Conservation (phyloP, 92 coral and sea anemone species). For the Palythoa heliodiscus region DNA sequence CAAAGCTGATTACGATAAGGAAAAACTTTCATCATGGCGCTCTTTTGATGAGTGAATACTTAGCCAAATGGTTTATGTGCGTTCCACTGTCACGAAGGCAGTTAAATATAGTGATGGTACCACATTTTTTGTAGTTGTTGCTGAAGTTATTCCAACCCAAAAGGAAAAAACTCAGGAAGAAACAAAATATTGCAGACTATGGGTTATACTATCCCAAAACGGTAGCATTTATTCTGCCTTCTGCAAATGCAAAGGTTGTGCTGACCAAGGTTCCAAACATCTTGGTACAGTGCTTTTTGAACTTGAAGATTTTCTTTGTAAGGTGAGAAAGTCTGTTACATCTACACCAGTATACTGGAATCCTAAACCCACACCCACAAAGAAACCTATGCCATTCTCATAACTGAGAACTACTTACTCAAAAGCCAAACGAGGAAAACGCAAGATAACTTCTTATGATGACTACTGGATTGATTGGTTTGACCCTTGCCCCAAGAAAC, state of each 20-base stretch:
- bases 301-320: conserved; percentile 65
- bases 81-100: conserved; percentile 42
- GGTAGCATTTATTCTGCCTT: conserved; percentile 68
- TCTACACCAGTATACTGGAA: conserved; percentile 63
- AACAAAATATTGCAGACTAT: conserved; percentile 53
- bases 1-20: conserved; percentile 66
- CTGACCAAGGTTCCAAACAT: conserved; percentile 78
- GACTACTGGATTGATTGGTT: conserved; percentile 76
- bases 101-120: conserved; percentile 63
- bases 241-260: conserved; percentile 75
- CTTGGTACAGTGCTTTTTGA: conserved; percentile 69
- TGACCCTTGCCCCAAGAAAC: conserved; percentile 67
- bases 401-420: conserved; percentile 42
- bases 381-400: conserved; percentile 65
- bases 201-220: conserved; percentile 58
- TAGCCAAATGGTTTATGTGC: conserved; percentile 60
- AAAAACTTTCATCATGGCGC: conserved; percentile 65
- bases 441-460: conserved; percentile 57
- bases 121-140: conserved; percentile 56
- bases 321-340: conserved; percentile 61
- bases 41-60: conserved; percentile 70
- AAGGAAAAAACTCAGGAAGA: conserved; percentile 75
- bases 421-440: conserved; percentile 45
- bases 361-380: conserved; percentile 61
- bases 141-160: conserved; percentile 71